Base-by-base conservation (phyloP, 2,797 vertebrate genomes). In the Danio albolineatus region DNA sequence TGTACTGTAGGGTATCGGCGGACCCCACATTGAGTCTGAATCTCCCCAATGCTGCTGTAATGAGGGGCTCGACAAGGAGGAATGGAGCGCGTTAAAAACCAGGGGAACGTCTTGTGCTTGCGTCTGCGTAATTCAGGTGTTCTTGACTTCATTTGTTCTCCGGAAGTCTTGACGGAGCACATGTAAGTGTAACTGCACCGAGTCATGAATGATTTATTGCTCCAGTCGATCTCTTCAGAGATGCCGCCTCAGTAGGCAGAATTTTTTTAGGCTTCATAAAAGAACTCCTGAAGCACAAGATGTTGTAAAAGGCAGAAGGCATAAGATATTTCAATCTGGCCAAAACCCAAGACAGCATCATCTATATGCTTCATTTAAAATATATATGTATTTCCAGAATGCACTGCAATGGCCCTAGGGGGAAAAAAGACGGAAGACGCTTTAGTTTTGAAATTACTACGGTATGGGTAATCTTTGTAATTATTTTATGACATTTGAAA, bases 121-220 rank as follows among this genome's bases (percentile, higher is more conserved):
- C 1, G 1, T 28, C 8, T 57, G 54, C 5, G 43, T 60, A 59
- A 44, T 49, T 69, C 12, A 69, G 54, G 53, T 46, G 28, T 41
- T 38, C 51, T 8, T 21, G 12, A 61, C 36, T 61, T 41, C 13
- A 41, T 69, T 21, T 51, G 44, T 69, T 59, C 43, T 39, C 65
- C 12, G n/a, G 36, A 10, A 5, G 44, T 59, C 65, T 39, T 12
- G 36, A 60, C 13, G 4, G 28, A 39, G 21, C 65, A 7, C 46
- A 28, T 51, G 17, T 28, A 51, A 19, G 44, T 61, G 66, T 53
- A 54, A 70, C 28, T 2, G 4, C 43, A 19, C 9, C 49, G 38
- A 78, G 41, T 44, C 19, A 78, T 61, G 17, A 78, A 51, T 61
- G 36, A 70, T 69, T 70, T 16, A 71, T 62, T 28, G 14, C 14